Conservation (phyloP, 1,140 invertebrate species). For the Zaprionus ornatus region DNA sequence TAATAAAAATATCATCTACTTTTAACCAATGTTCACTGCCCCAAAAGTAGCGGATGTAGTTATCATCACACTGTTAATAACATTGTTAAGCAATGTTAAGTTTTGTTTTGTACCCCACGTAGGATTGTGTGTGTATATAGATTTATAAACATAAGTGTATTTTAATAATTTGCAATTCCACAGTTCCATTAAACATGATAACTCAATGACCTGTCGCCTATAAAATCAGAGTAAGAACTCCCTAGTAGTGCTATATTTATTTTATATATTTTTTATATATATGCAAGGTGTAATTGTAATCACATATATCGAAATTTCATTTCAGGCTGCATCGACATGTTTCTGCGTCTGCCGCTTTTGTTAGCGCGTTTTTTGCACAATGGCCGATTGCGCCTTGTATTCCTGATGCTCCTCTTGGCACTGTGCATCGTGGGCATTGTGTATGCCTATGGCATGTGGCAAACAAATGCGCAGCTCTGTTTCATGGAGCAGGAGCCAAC, state of each 20-base stretch:
- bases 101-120: not conserved
- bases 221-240: conserved; percentile 12
- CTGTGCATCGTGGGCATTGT: conserved; percentile 29
- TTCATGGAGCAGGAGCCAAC: conserved; percentile 24
- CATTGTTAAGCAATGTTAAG: conserved; percentile 1
- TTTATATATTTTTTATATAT: not conserved
- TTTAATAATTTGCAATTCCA: conserved; percentile 9
- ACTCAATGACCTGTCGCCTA: conserved; percentile 2
- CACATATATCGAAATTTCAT: not conserved
- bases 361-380: conserved; percentile 58
- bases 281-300: not conserved
- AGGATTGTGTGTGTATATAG: not conserved
- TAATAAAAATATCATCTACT: not conserved
- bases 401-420: conserved; percentile 50
- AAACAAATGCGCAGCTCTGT: conserved; percentile 32
- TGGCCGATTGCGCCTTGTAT: conserved; percentile 60
- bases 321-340: conserved; percentile 57
- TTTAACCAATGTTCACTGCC: not conserved
- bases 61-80: not conserved
- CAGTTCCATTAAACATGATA: conserved; percentile 9
- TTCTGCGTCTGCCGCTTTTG: conserved; percentile 51
- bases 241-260: no score
- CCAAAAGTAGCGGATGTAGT: not conserved
- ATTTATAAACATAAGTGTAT: not conserved
- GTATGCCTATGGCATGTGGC: conserved; percentile 19